These are phyloP conservation scores for Melieria picta DNA, from an alignment of 2,888 invertebrate species.

Conservation along the genomic window DNA sequence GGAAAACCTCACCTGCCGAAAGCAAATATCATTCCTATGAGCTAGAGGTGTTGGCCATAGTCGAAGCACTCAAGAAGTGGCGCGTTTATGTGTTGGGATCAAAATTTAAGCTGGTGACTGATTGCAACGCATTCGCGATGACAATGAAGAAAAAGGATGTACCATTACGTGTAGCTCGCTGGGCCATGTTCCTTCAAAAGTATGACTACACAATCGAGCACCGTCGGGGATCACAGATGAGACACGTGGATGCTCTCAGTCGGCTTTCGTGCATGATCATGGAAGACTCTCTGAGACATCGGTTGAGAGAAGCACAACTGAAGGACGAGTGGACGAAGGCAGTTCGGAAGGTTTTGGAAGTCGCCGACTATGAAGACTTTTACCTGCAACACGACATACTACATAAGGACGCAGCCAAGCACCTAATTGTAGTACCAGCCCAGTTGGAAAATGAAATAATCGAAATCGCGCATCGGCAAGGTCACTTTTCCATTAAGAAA, in stretches of 20 bases:
- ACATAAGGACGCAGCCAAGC: constrained; percentile 28
- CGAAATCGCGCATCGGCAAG: constrained; percentile 52
- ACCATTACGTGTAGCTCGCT: constrained; percentile 17
- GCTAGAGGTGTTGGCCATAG: constrained; percentile 27
- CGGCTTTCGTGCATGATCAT: constrained; percentile 5
- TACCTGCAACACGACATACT: constrained; percentile 30
- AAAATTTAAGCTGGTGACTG: constrained; percentile 23
- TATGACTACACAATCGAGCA: constrained; percentile 24
- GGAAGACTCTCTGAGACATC: constrained; percentile 26
- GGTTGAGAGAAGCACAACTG: constrained; percentile 24
- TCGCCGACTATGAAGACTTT: constrained; percentile 28
- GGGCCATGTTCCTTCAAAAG: constrained; percentile 22
- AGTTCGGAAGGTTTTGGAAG: constrained; percentile 31
- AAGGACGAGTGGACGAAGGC: constrained; percentile 23
- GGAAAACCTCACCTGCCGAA: constrained; percentile 30
- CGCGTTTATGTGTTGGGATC: constrained; percentile 18
- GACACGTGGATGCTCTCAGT: constrained; percentile 18
- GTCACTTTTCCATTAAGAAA: constrained; percentile 56
- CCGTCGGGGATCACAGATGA: constrained; percentile 19
- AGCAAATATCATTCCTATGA: constrained; percentile 30
- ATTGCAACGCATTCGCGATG: constrained; percentile 51
- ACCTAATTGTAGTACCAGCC: constrained; percentile 32
- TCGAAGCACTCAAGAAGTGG: constrained; percentile 32
- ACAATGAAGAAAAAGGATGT: constrained; percentile 52
- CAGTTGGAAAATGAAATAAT: constrained; percentile 56